Evolutionary conservation across 2,888 invertebrate species (phyloP), one percentile per base, ranked within the genome.

Genomic region (Aporophyla nigra): DNA sequence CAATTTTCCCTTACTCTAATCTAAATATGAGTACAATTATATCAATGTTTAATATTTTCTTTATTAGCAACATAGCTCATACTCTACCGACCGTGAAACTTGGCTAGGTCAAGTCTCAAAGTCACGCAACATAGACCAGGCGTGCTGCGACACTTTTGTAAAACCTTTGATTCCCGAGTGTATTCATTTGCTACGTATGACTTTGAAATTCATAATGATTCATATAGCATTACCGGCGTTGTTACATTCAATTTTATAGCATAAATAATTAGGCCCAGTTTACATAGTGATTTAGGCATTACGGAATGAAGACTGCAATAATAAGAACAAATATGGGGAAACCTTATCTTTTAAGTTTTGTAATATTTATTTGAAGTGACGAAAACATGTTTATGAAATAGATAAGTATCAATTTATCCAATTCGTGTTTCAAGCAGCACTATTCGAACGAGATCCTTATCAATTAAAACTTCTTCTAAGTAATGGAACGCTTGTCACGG

Each of bases 31-130:
- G 27, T n/a, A 67, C 16, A n/a, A 46, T 27, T 5, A 49, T 49
- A 72, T 12, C 19, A 49, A 16, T 49, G 21, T 24, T 59, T 40
- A 4, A 14, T 5, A 24, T 65, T 19, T 56, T 69, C 19, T 49
- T 58, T 69, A 49, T 40, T 46, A 46, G n/a, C 46, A 56, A 46
- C 56, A 10, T 54, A 54, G 33, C 54, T n/a, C 21, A 27, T 54
- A 21, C 16, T 16, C 53, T 68, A 46, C 46, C 21, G 27, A 54
- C 19, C 80, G 65, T 74, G 65, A 80, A 49, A 59, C 24, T 14
- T 56, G 53, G 27, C 68, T 80, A 79, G 68, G 79, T 80, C 80
- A 59, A 58, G 24, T 21, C 58, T 65, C 68, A 74, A 79, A 68
- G 79, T 69, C 68, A 69, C 54, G 65, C 54, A 59, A 54, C 61